Conservation (phyloP, 1,140 invertebrate genomes). For the Notospermus geniculatus region DNA sequence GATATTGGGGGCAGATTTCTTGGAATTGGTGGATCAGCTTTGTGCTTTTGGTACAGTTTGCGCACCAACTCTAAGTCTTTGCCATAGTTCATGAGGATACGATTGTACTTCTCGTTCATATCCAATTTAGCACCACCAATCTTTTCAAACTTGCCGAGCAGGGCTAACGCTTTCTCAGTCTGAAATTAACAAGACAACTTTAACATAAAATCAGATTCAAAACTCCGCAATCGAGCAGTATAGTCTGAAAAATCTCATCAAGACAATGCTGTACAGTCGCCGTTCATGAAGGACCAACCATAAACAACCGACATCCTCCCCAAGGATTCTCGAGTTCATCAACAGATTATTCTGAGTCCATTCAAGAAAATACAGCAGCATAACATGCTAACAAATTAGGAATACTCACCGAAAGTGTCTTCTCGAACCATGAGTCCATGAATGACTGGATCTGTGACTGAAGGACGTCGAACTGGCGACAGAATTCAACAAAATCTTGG, state of each 20-base stretch:
- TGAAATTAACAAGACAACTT: conserved; percentile 20
- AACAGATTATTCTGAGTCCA: too few relatives aligned
- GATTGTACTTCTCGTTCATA: conserved; percentile 74
- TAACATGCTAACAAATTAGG: too few relatives aligned
- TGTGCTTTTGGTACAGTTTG: conserved; percentile 59
- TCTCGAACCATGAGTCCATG: conserved; percentile 54
- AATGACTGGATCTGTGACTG: conserved; percentile 51
- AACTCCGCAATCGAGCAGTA: too few relatives aligned
- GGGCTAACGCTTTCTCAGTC: conserved; percentile 54
- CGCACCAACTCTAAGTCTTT: conserved; percentile 83
- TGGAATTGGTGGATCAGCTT: conserved; percentile 52
- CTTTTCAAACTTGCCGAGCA: conserved; percentile 54
- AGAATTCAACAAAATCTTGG: conserved; percentile 77
- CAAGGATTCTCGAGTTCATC: too few relatives aligned
- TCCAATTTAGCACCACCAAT: conserved; percentile 51
- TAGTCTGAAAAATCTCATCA: too few relatives aligned
- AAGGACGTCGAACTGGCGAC: conserved; percentile 65
- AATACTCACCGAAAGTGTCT: conserved; percentile 48
- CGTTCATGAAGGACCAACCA: too few relatives aligned
- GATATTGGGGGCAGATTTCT: conserved; percentile 57
- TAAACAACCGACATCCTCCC: too few relatives aligned
- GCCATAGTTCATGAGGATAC: conserved; percentile 78
- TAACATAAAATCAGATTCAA: too few relatives aligned
- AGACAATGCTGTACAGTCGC: too few relatives aligned
- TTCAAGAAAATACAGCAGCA: too few relatives aligned